A percentile compares a stretch with the other conserved stretches of the same genome.
These are phyloP conservation scores for Periplaneta americana DNA, from an alignment of 1,140 invertebrate genomes.

Conservation along the genomic window DNA sequence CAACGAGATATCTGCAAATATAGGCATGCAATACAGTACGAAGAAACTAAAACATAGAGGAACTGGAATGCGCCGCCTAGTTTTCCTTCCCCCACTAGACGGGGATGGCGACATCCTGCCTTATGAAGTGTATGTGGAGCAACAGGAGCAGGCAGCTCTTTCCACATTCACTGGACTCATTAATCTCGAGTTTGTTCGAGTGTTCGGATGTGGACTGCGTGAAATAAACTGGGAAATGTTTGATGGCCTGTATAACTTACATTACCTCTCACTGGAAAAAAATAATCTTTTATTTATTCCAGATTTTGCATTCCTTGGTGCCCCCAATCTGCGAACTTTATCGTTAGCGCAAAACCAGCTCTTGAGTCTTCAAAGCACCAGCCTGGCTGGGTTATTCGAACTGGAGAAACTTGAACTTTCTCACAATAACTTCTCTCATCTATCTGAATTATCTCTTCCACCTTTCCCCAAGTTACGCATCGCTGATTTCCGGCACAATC, in stretches of 20 bases:
- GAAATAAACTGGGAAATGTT: slow-evolving; percentile 65
- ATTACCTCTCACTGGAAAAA: slow-evolving; percentile 53
- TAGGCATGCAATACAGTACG: background rate
- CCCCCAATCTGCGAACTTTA: slow-evolving; percentile 51
- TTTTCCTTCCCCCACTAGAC: background rate
- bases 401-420: slow-evolving; percentile 58
- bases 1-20: background rate
- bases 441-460: slow-evolving; percentile 63
- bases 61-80: background rate
- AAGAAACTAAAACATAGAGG: background rate
- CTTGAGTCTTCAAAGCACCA: slow-evolving; percentile 54
- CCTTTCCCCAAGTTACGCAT: slow-evolving; percentile 55
- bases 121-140: slow-evolving; percentile 53
- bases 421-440: slow-evolving; percentile 56
- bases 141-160: slow-evolving; percentile 39
- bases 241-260: slow-evolving; percentile 50
- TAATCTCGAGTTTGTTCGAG: slow-evolving; percentile 48
- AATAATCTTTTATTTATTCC: slow-evolving; percentile 57
- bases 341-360: slow-evolving; percentile 58
- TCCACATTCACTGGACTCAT: slow-evolving; percentile 49
- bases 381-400: slow-evolving; percentile 56
- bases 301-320: slow-evolving; percentile 62
- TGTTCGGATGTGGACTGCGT: slow-evolving; percentile 50
- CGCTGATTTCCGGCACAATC: slow-evolving; percentile 58
- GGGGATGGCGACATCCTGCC: slow-evolving; percentile 35